phyloP scores from a whole-genome alignment of 2,113 vertebrate species.

The Ranitomeya variabilis region DNA sequence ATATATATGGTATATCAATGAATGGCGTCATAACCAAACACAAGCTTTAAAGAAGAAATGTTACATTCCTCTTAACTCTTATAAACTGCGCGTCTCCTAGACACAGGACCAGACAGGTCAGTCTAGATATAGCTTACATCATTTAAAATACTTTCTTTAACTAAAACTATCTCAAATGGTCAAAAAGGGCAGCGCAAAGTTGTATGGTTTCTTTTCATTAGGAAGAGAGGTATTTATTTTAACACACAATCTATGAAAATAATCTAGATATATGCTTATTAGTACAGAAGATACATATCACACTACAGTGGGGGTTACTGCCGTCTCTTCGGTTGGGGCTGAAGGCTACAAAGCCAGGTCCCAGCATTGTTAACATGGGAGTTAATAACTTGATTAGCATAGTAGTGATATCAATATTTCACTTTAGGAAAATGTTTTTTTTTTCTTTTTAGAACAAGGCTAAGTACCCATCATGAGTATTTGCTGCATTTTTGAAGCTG shows the following conservation, averaged over 20 bases:
- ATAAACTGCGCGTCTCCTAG: background rate
- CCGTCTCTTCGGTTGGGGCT: background rate
- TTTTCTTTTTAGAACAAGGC: too few species aligned
- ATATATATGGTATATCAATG: background rate
- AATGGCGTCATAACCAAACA: background rate
- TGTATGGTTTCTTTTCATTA: background rate
- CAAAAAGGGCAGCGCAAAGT: background rate
- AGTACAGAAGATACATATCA: background rate
- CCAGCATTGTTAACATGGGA: background rate
- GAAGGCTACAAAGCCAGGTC: background rate
- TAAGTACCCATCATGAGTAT: too few species aligned
- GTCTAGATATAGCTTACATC: background rate
- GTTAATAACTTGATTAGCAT: background rate
- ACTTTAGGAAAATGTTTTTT: too few species aligned
- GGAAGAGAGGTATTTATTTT: background rate
- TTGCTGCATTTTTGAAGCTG: too few species aligned
- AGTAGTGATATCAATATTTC: background rate
- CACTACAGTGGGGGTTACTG: background rate
- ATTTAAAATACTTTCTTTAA: background rate
- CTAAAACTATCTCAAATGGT: background rate
- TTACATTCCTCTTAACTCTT: background rate
- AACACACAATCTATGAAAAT: background rate
- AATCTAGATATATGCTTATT: background rate
- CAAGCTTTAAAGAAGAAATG: background rate
- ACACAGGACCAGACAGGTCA: background rate